phyloP scores from a whole-genome alignment of 2,888 invertebrate genomes.

The Nycteola revayana region DNA sequence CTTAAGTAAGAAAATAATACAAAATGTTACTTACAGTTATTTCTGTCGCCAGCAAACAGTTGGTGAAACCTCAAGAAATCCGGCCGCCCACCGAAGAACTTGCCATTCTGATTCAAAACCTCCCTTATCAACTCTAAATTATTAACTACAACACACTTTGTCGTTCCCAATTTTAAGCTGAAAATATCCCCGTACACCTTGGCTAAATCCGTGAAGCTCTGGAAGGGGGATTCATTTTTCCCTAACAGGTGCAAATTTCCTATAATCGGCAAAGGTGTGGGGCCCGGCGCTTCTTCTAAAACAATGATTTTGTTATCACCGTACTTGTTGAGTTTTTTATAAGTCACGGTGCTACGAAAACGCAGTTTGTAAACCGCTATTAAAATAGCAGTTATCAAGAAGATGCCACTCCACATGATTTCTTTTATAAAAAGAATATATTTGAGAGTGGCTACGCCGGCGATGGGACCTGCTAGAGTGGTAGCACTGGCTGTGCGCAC shows the following conservation, averaged over 20 bases:
- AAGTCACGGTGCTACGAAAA: constrained; percentile 42
- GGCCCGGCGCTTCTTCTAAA: constrained; percentile 84
- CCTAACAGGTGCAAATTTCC: constrained; percentile 87
- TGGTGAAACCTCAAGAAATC: constrained; percentile 90
- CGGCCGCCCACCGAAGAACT: constrained; percentile 91
- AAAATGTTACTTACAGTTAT: constrained; percentile 91
- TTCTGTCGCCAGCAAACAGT: constrained; percentile 91
- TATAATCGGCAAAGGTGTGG: constrained; percentile 84
- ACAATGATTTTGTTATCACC: constrained; percentile 39
- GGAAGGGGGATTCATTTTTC: constrained; percentile 85
- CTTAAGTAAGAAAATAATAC: constrained; percentile 2
- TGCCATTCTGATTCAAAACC: constrained; percentile 90
- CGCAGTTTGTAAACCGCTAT: constrained; percentile 58
- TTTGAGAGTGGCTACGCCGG: constrained; percentile 63
- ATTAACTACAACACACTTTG: constrained; percentile 88
- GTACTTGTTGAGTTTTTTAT: constrained; percentile 43
- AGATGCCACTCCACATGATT: constrained; percentile 69
- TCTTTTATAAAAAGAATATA: constrained; percentile 55
- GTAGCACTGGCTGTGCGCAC: constrained; percentile 51
- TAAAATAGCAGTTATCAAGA: constrained; percentile 48
- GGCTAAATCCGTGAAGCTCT: constrained; percentile 86
- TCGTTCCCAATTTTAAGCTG: constrained; percentile 85
- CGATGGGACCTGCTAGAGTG: constrained; percentile 56
- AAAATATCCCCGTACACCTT: constrained; percentile 88
- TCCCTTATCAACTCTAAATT: constrained; percentile 87